Conservation (phyloP, 2,888 invertebrate genomes). For the Carpatolechia fugitivella region DNA sequence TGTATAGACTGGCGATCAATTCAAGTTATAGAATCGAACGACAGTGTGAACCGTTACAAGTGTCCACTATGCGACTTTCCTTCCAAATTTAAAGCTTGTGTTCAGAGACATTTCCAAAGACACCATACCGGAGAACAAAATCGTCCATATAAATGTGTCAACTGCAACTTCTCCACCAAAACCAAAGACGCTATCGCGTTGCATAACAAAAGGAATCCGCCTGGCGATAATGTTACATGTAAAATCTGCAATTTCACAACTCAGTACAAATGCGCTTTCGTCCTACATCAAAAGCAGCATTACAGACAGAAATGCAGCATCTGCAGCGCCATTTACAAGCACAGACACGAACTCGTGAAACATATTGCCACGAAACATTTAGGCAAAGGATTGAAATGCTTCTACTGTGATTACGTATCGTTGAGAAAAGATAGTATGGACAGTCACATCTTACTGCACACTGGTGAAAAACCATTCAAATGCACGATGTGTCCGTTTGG, state of each 20-base stretch:
- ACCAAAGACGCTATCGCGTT: constrained; percentile 60
- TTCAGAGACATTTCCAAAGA: constrained; percentile 58
- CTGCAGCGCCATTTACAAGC: constrained; percentile 47
- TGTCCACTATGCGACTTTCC: constrained; percentile 51
- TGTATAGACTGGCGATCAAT: constrained; percentile 52
- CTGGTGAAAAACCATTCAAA: not conserved
- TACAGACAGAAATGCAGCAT: constrained; percentile 44
- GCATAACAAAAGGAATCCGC: constrained; percentile 55
- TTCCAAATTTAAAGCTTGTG: constrained; percentile 56
- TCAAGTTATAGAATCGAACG: constrained; percentile 43
- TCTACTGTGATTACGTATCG: constrained; percentile 9
- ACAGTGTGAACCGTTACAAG: constrained; percentile 47
- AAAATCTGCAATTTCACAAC: constrained; percentile 42
- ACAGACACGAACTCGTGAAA: constrained; percentile 51
- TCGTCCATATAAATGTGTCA: constrained; percentile 53
- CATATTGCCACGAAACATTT: constrained; percentile 47
- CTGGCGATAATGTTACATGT: constrained; percentile 34
- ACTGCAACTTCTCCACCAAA: constrained; percentile 61
- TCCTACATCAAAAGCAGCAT: constrained; percentile 53
- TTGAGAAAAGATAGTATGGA: not conserved
- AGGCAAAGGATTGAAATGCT: constrained; percentile 49
- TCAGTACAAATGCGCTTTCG: constrained; percentile 48
- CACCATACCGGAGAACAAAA: constrained; percentile 49
- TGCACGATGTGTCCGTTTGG: not conserved
- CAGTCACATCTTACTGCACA: not conserved